Evolutionary conservation across 2,113 vertebrate species (phyloP), one percentile per base, ranked within the genome.

Genomic region (Talpa occidentalis): DNA sequence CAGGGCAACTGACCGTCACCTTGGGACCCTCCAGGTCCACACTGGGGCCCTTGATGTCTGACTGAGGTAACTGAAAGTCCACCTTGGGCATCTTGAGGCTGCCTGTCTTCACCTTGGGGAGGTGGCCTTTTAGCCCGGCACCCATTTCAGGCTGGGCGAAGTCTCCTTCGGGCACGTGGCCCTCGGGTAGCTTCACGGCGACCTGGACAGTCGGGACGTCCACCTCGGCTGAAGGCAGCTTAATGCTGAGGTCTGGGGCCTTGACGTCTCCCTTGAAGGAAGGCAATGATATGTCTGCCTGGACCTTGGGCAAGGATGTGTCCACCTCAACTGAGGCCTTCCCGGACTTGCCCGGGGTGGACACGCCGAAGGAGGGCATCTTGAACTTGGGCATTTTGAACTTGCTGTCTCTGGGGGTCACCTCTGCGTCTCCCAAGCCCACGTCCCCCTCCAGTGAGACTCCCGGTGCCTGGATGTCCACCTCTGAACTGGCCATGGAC

Each of bases 201-300:
- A 26, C 32, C 0, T 47, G 6, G 0, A 54, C 0, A 0, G 0
- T 19, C 17, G 42, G n/a, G n/a, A 44, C 1, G 0, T 88, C 92
- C 24, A 93, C 12, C 6, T 83, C 10, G 0, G 52, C 26, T 0
- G 87, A 12, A 0, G 49, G 49, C 1, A 10, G 24, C 49, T 60
- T 21, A 1, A 64, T 0, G 0, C 44, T 52, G 42, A 88, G 37
- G 6, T 54, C 78, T 12, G 88, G 30, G 0, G 0, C 73, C 56
- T 66, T 52, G 3, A 93, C 3, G 16, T 94, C 88, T 56, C 1
- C 21, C 32, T 47, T 30, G 6, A 47, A 0, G 0, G 54, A 47
- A 3, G 47, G 30, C 4, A 72, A 17, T 10, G 62, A 6, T 17
- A 79, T 0, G 0, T 95, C 76, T 0, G 47, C 5, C 35, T 94